phyloP scores from a whole-genome alignment of 2,113 vertebrate species.

The Microcebus jonahi region DNA sequence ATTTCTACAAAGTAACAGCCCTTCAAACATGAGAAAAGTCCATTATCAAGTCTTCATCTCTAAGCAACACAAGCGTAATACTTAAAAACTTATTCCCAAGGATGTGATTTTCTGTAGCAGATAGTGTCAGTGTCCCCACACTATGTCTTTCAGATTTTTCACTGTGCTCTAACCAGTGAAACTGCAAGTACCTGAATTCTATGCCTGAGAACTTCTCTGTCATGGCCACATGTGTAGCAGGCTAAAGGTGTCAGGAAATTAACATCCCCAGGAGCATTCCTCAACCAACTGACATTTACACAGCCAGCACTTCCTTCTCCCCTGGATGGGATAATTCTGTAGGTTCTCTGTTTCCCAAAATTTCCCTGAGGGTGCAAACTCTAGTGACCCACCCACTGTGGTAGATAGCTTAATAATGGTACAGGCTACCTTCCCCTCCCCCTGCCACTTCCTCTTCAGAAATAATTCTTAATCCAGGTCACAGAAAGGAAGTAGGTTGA shows the following conservation, averaged over 20 bases:
- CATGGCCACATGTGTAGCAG: not conserved
- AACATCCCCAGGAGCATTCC: not conserved
- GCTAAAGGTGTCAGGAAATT: not conserved
- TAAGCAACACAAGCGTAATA: not conserved
- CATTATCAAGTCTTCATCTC: not conserved
- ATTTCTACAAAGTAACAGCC: not conserved
- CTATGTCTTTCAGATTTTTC: not conserved
- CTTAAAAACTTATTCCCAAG: not conserved
- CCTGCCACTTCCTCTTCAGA: not conserved
- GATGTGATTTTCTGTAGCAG: not conserved
- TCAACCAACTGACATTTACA: conserved; percentile 18
- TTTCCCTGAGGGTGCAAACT: not conserved
- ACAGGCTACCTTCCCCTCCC: not conserved
- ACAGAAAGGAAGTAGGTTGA: not conserved
- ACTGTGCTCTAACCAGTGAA: not conserved
- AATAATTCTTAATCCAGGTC: conserved; percentile 13
- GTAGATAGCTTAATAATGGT: not conserved
- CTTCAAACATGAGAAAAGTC: not conserved
- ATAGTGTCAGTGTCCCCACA: not conserved
- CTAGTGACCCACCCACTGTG: not conserved
- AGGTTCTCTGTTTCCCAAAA: not conserved
- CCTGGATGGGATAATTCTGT: not conserved
- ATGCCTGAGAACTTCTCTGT: not conserved
- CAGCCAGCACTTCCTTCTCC: not conserved
- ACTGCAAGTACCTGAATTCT: not conserved